These are phyloP conservation scores for Babylonia areolata DNA, from an alignment of 1,140 invertebrate species.

Conservation along the genomic window DNA sequence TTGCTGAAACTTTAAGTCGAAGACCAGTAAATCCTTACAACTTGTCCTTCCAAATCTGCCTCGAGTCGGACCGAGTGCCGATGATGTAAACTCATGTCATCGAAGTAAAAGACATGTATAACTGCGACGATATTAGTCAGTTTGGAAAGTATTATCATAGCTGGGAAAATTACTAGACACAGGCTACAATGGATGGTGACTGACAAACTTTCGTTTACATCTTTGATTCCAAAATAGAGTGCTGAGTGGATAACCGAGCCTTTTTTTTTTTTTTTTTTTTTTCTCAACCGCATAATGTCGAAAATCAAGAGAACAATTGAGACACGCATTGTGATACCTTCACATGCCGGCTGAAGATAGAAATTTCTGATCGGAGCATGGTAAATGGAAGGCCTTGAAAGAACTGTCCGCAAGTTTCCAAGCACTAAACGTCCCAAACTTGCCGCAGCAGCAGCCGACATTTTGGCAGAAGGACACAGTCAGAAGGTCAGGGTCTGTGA, in stretches of 20 bases:
- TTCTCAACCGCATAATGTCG: neutral
- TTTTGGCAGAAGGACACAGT: conserved; percentile 30
- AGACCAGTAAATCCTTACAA: too few relatives aligned
- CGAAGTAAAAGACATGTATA: too few relatives aligned
- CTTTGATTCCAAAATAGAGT: too few relatives aligned
- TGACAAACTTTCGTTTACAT: too few relatives aligned
- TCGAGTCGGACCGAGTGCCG: too few relatives aligned
- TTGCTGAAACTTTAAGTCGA: too few relatives aligned
- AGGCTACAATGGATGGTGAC: neutral
- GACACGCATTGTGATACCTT: neutral
- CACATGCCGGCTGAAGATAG: conserved; percentile 29
- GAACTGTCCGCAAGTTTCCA: neutral
- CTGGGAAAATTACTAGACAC: neutral
- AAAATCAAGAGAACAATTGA: neutral
- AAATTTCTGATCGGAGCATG: conserved; percentile 25
- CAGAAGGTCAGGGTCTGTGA: neutral
- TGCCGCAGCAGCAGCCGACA: conserved; percentile 14
- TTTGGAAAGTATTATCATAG: neutral
- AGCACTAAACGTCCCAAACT: conserved; percentile 25
- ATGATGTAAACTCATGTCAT: too few relatives aligned
- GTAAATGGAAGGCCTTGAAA: neutral
- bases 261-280: neutral
- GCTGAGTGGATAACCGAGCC: too few relatives aligned
- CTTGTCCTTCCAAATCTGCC: too few relatives aligned
- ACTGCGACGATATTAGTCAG: too few relatives aligned